A percentile compares a stretch with the other conserved stretches of the same genome.
Evolutionary conservation across 2,888 invertebrate species (phyloP).

Genomic region (Halictus ligatus): DNA sequence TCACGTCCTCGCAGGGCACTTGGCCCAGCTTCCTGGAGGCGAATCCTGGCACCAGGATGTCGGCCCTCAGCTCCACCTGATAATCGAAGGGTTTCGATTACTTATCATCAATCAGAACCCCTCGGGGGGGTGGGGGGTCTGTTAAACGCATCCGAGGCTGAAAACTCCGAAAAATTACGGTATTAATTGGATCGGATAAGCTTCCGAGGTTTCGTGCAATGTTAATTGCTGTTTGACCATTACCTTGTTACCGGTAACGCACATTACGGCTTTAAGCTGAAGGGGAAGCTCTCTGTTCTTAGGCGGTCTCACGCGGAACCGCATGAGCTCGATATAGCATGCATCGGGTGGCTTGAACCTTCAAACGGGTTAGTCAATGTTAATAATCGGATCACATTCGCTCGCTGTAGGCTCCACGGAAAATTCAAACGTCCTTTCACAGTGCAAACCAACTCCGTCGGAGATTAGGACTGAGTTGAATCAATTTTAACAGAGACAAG

Average conservation of each 20-base stretch:
- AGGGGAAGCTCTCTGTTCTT: conserved; percentile 98
- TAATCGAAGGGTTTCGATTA: neutral
- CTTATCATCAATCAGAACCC: neutral
- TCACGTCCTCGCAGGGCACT: conserved; percentile 98
- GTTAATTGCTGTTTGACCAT: conserved; percentile 1
- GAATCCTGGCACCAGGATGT: conserved; percentile 98
- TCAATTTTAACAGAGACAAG: neutral
- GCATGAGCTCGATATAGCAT: conserved; percentile 97
- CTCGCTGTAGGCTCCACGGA: neutral
- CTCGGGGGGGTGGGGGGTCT: neutral
- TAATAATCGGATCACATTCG: conserved; percentile 16
- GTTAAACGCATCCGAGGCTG: neutral
- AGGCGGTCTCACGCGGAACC: conserved; percentile 97
- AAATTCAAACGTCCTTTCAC: neutral
- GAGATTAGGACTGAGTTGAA: neutral
- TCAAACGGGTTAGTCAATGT: conserved; percentile 71
- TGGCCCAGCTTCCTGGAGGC: conserved; percentile 97
- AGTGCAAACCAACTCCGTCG: neutral
- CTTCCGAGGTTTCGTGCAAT: neutral
- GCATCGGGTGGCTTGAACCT: conserved; percentile 99
- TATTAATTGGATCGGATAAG: neutral
- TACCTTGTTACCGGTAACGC: conserved; percentile 93
- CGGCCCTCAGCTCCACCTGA: conserved; percentile 96
- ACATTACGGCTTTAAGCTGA: conserved; percentile 96
- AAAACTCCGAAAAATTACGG: neutral